Conservation (phyloP, 2,888 invertebrate species). For the Synanthedon formicaeformis region DNA sequence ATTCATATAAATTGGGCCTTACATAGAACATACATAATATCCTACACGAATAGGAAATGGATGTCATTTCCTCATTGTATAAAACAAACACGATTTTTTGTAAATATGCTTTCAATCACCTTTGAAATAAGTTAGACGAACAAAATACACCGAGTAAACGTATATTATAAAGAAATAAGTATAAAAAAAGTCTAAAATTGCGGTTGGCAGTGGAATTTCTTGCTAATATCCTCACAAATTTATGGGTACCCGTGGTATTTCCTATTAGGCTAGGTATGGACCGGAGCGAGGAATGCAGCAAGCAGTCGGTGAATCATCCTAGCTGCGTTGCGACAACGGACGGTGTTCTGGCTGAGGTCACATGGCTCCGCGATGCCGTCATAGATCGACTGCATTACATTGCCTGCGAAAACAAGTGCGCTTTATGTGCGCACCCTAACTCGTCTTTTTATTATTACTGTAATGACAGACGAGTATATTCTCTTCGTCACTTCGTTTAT, state of each 20-base stretch:
- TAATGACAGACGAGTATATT: too few relatives aligned
- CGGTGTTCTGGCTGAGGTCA: conserved; percentile 33
- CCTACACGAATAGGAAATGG: background rate
- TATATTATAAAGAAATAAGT: too few relatives aligned
- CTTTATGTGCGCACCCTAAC: background rate
- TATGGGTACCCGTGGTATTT: conserved; percentile 49
- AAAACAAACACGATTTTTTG: too few relatives aligned
- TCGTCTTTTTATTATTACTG: too few relatives aligned
- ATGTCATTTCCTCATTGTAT: background rate
- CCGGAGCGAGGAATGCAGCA: conserved; percentile 42
- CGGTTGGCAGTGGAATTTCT: too few relatives aligned
- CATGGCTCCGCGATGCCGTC: conserved; percentile 44
- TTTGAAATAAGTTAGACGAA: too few relatives aligned
- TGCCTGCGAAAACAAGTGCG: background rate
- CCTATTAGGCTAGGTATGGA: conserved; percentile 59
- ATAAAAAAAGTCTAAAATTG: too few relatives aligned
- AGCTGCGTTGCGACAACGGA: conserved; percentile 16
- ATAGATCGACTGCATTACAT: conserved; percentile 26
- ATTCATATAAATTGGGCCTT: background rate
- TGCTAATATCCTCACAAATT: conserved; percentile 18
- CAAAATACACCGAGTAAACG: too few relatives aligned
- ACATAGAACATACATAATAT: background rate
- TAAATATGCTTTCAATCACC: too few relatives aligned
- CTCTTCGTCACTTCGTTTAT: too few relatives aligned
- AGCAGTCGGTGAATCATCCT: conserved; percentile 48